Evolutionary conservation across 2,797 vertebrate species (phyloP).

Genomic region (Sebastes matsubarae): DNA sequence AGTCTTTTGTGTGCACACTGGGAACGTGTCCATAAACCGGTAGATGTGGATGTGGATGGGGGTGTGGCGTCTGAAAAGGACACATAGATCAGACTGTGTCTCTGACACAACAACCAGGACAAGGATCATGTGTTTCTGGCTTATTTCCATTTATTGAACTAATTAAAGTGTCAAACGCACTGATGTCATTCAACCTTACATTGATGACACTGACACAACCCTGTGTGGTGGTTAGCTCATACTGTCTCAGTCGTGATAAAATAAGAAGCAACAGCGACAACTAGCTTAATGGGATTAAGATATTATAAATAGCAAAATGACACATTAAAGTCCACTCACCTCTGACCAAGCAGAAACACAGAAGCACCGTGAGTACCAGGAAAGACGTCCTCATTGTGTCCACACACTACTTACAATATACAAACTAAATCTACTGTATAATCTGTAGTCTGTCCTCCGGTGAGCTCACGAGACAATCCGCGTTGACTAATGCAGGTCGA

Average conservation of each 20-base stretch:
- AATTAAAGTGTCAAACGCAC: neutral
- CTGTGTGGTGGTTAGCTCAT: neutral
- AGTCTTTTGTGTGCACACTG: neutral
- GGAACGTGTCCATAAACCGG: neutral
- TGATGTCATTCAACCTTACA: neutral
- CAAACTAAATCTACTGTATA: accelerated
- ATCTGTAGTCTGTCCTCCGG: neutral
- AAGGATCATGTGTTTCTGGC: neutral
- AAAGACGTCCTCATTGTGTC: constrained; percentile 46
- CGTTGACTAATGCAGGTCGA: neutral
- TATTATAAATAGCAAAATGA: neutral
- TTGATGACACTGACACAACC: neutral
- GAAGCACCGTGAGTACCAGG: neutral
- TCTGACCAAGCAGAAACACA: constrained; percentile 12
- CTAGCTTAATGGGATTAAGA: neutral
- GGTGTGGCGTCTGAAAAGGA: neutral
- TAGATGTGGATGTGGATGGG: neutral
- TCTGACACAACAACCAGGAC: neutral
- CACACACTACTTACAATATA: accelerated
- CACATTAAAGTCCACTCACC: constrained; percentile 47
- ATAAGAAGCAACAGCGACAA: too few species aligned
- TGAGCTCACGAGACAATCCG: neutral
- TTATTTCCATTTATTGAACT: neutral
- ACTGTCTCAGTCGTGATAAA: neutral
- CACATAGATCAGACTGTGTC: neutral